Percentiles rank a stretch among this genome's conserved stretches.
Conservation (phyloP, 2,113 vertebrate genomes). For the Regulus satrapa region DNA sequence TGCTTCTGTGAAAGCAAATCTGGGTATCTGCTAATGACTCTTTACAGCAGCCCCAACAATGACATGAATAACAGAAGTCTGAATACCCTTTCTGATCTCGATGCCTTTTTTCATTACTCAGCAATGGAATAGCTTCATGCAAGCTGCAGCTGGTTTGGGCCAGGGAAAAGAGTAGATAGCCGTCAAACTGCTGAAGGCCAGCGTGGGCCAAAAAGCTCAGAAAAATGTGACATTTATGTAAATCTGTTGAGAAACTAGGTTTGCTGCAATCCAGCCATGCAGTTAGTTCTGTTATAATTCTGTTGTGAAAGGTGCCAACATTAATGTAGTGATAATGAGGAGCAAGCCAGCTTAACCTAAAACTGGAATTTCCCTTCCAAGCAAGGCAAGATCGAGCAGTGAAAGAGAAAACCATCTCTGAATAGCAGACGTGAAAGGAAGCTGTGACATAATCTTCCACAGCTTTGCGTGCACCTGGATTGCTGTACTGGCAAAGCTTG, state of each 20-base stretch:
- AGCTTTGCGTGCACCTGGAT: background rate
- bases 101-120: background rate
- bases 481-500: background rate
- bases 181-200: background rate
- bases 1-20: constrained; percentile 35
- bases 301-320: background rate
- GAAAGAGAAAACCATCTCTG: background rate
- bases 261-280: background rate
- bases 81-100: background rate
- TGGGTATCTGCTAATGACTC: background rate
- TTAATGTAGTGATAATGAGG: background rate
- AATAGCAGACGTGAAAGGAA: background rate
- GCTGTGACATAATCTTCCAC: background rate
- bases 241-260: background rate
- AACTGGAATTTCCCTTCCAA: background rate
- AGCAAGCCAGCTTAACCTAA: background rate
- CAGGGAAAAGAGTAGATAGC: background rate
- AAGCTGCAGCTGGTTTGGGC: background rate
- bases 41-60: background rate
- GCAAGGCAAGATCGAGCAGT: background rate
- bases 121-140: background rate
- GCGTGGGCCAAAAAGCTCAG: background rate
- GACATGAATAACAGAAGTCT: background rate
- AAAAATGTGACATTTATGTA: background rate
- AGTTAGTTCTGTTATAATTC: background rate